Base-by-base conservation (phyloP, 2,797 vertebrate genomes). In the Acanthiza pusilla region DNA sequence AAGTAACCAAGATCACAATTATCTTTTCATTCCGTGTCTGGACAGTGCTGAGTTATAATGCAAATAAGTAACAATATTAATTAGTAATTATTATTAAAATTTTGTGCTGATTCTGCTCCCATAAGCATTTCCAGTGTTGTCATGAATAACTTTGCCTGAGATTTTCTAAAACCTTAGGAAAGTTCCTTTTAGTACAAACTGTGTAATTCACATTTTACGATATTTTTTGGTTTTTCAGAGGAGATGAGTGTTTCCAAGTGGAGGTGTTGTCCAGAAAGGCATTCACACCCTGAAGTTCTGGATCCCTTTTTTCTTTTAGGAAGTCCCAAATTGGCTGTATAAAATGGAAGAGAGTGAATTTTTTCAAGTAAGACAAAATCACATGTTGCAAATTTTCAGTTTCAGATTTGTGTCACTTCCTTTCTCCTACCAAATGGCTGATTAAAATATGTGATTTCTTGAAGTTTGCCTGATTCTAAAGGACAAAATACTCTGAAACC, bases 341-440 rank as follows among this genome's bases (percentile, higher is more conserved):
- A 10, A 88, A 72, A 51, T 23, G 1, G 54, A 50, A 54, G 1
- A 4, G 8, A 4, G 7, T 7, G 18, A 9, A 12, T 30, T 7
- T 54, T n/a, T 70, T 20, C 12, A 38, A 61, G 11, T 11, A 40
- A 65, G 11, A 23, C 10, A 58, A 36, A 36, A 5, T 11, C 2
- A 20, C 0, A 0, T 30, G 3, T n/a, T 20, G 26, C 1, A 47
- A 14, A 30, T 34, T 47, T 58, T 48, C 27, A 7, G 5, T 50
- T 88, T 85, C 60, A 38, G 6, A 32, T 53, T 40, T 2, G 0
- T 65, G 16, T 47, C 22, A 10, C 9, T 55, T 75, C 16, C 20
- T 61, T 75, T 30, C 61, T 75, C 21, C 8, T 40, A 9, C 21
- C 7, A n/a, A 71, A 48, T 0, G 30, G 13, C 10, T 22, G 25